Conservation (phyloP, 1,140 invertebrate genomes). For the Battus philenor region DNA sequence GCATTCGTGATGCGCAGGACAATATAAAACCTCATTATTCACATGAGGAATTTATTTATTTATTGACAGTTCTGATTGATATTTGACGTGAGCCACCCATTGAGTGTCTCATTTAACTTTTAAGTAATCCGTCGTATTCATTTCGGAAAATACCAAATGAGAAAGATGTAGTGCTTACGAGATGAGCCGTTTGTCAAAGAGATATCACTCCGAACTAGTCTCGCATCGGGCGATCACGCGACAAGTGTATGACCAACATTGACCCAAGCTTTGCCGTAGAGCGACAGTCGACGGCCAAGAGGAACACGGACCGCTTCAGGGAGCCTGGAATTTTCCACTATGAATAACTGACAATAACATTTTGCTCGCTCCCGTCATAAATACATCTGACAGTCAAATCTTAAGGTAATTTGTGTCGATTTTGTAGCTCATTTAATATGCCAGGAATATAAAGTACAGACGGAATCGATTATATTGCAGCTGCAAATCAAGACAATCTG, state of each 20-base stretch:
- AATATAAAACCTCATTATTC: too few species aligned
- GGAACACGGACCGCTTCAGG: conserved; percentile 4
- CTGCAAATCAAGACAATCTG: conserved; percentile 63
- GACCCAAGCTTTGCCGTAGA: conserved; percentile 3
- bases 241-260: conserved; percentile 6
- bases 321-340: conserved; percentile 46
- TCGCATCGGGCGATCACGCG: conserved; percentile 5
- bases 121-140: too few species aligned
- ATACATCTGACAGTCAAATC: conserved; percentile 74
- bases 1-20: too few species aligned
- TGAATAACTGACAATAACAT: conserved; percentile 40
- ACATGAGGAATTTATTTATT: too few species aligned
- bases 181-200: background rate
- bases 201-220: background rate
- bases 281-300: background rate
- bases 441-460: conserved; percentile 73
- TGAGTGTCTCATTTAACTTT: too few species aligned
- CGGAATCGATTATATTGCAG: conserved; percentile 60
- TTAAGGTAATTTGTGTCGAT: conserved; percentile 74
- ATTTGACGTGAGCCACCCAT: too few species aligned
- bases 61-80: too few species aligned
- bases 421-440: conserved; percentile 74
- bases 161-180: background rate
- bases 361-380: conserved; percentile 49
- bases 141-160: conserved; percentile 12